phyloP scores from a whole-genome alignment of 2,797 vertebrate genomes.

The Diplodus puntazzo region DNA sequence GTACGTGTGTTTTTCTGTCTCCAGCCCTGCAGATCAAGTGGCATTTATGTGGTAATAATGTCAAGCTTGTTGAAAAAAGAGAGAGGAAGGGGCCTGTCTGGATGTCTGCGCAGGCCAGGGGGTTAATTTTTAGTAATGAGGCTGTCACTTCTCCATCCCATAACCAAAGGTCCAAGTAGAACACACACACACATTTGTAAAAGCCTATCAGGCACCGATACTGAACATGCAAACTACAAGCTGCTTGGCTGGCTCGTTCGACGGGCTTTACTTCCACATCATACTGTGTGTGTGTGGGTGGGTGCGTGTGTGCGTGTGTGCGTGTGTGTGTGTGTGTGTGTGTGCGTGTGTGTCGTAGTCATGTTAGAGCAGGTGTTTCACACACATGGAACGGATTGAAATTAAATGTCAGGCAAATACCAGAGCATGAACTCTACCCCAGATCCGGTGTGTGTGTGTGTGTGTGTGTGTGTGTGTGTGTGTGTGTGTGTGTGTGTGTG shows the following conservation, averaged over 20 bases:
- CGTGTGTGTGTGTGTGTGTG: conserved; percentile 14
- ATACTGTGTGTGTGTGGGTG: conserved; percentile 1
- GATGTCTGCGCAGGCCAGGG: background rate
- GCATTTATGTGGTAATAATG: conserved; percentile 44
- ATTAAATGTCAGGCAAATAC: conserved; percentile 77
- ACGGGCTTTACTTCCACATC: background rate
- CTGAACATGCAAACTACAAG: background rate
- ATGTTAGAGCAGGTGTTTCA: conserved; percentile 58
- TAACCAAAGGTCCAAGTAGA: conserved; percentile 14
- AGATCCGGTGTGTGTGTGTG: background rate
- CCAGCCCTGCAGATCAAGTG: conserved; percentile 11
- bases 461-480: background rate
- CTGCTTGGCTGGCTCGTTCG: background rate
- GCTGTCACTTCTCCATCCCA: conserved; percentile 3
- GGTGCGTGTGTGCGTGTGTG: conserved; percentile 29
- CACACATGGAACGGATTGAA: conserved; percentile 44
- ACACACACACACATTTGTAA: background rate
- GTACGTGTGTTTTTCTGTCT: background rate
- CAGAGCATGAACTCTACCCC: conserved; percentile 58
- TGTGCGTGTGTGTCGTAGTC: background rate
- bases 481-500: conserved; percentile 6
- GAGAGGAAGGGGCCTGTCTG: accelerated
- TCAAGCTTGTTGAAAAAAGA: conserved; percentile 27
- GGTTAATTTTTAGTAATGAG: conserved; percentile 30
- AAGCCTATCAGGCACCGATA: background rate